These are phyloP conservation scores for Phoxinus phoxinus DNA, from an alignment of 2,113 vertebrate species.

Conservation along the genomic window DNA sequence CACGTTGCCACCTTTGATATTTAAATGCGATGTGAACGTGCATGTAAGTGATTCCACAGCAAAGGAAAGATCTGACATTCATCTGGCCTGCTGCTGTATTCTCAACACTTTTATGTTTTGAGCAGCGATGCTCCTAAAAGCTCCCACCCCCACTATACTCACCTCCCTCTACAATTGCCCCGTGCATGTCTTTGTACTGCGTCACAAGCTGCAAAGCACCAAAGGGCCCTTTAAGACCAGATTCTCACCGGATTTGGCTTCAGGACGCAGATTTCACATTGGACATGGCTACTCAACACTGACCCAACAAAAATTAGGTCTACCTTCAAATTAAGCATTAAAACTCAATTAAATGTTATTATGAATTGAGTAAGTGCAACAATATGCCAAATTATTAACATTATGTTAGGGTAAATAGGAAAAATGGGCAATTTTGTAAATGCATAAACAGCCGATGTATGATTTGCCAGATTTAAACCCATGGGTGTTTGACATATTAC, in stretches of 20 bases:
- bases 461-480: not conserved
- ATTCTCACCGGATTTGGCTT: not conserved
- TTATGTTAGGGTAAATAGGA: not conserved
- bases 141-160: not conserved
- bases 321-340: too few relatives aligned
- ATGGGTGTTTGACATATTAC: too few relatives aligned
- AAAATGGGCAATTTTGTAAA: not conserved
- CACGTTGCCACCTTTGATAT: slow-evolving; percentile 73
- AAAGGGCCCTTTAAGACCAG: not conserved
- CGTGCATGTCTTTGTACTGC: not conserved
- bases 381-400: not conserved
- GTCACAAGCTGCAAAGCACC: not conserved
- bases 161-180: not conserved
- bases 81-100: slow-evolving; percentile 44
- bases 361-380: not conserved
- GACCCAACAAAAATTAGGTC: too few relatives aligned
- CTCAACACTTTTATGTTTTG: slow-evolving; percentile 59
- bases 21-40: slow-evolving; percentile 70
- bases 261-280: not conserved
- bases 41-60: slow-evolving; percentile 53
- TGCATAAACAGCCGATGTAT: not conserved
- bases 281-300: not conserved
- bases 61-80: slow-evolving; percentile 52
- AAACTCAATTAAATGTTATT: not conserved
- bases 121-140: slow-evolving; percentile 18